Evolutionary conservation across 1,140 invertebrate species (phyloP).

Genomic region (Lucilia sericata): DNA sequence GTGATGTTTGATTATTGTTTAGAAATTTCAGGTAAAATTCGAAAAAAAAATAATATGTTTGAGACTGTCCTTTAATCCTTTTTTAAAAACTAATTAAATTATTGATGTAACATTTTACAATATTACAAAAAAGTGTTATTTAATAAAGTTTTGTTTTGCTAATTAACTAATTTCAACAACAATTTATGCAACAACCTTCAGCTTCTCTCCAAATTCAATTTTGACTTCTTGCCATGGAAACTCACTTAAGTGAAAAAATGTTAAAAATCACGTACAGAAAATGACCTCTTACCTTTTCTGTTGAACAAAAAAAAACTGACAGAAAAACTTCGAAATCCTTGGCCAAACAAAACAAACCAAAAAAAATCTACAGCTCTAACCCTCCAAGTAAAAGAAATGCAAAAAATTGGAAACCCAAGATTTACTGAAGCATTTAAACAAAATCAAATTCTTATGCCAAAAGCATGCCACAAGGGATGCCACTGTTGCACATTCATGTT

Average conservation of each 20-base stretch:
- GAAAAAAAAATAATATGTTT: too few relatives aligned
- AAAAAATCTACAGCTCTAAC: not conserved
- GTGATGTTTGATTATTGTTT: too few relatives aligned
- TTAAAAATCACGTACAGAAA: constrained; percentile 26
- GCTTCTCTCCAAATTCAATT: too few relatives aligned
- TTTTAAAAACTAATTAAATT: not conserved
- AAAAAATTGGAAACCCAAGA: not conserved
- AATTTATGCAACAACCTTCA: not conserved
- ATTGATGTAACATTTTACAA: not conserved
- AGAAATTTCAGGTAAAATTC: too few relatives aligned
- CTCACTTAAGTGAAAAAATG: constrained; percentile 17
- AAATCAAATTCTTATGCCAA: constrained; percentile 27
- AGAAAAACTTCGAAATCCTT: not conserved
- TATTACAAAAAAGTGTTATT: not conserved
- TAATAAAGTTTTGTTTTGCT: not conserved
- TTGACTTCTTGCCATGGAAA: not conserved
- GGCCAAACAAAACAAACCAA: not conserved
- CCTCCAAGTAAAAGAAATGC: constrained; percentile 6
- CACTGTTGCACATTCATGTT: constrained; percentile 12
- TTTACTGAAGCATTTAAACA: constrained; percentile 24
- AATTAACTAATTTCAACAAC: constrained; percentile 2
- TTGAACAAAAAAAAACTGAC: not conserved
- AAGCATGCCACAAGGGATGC: constrained; percentile 25
- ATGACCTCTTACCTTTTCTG: not conserved
- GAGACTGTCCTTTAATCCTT: too few relatives aligned